Evolutionary conservation across 2,888 invertebrate genomes (phyloP).

Genomic region (Ormyrus labotus): DNA sequence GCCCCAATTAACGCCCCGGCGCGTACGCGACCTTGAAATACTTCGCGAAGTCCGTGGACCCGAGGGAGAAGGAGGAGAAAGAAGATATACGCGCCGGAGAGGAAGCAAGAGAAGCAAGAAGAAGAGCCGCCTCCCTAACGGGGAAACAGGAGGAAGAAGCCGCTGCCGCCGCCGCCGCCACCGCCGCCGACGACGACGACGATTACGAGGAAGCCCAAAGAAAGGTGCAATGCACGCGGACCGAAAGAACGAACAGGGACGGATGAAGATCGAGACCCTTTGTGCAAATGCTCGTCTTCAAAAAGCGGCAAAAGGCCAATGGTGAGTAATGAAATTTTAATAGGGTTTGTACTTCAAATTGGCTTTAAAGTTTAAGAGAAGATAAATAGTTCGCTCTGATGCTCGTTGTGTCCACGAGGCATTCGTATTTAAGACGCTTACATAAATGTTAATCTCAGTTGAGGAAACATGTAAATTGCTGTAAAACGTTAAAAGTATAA

Average conservation of each 20-base stretch:
- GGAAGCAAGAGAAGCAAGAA: background rate
- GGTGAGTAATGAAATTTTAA: no score
- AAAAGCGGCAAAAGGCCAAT: no score
- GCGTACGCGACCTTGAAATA: conserved; percentile 33
- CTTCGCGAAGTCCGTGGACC: conserved; percentile 29
- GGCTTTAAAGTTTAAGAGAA: no score
- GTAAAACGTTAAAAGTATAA: no score
- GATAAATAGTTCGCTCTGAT: no score
- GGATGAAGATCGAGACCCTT: background rate
- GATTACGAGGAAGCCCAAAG: conserved; percentile 38
- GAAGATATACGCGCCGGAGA: background rate
- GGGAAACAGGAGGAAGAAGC: background rate
- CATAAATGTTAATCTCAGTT: no score
- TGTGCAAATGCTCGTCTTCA: background rate
- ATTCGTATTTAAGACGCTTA: no score
- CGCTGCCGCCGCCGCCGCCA: background rate
- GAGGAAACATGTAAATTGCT: no score
- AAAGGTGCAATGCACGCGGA: conserved; percentile 4
- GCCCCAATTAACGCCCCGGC: conserved; percentile 27
- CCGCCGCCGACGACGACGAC: background rate
- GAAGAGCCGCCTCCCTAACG: conserved; percentile 15
- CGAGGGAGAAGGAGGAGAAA: background rate
- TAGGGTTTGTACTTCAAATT: no score
- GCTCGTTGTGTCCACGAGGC: no score
- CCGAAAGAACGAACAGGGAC: background rate